Percentiles rank a stretch among this genome's conserved stretches.
Conservation (phyloP, 1,140 invertebrate genomes). For the Hyposmocoma kahamanoa region DNA sequence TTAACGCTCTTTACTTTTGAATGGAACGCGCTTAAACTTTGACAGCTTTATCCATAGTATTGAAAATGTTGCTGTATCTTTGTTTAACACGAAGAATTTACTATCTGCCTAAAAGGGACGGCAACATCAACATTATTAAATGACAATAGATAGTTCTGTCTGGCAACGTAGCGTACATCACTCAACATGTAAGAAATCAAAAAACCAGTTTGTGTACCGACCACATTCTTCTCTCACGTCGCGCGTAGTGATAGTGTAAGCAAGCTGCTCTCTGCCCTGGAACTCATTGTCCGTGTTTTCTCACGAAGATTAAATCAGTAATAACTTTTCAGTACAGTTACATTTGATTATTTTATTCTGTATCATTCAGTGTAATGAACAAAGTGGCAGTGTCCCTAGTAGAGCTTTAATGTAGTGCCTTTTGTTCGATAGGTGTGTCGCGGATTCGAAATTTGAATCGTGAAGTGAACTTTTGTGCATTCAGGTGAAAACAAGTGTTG, state of each 20-base stretch:
- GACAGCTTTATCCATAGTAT: not conserved
- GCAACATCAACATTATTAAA: not conserved
- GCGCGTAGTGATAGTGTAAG: slow-evolving; percentile 28
- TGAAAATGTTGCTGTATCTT: not conserved
- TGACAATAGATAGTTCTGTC: not conserved
- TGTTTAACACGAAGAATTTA: not conserved
- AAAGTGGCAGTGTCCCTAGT: not conserved
- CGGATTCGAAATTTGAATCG: slow-evolving; percentile 48
- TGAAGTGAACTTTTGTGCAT: slow-evolving; percentile 53
- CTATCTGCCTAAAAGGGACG: not conserved
- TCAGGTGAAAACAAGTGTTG: slow-evolving; percentile 49
- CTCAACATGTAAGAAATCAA: slow-evolving; percentile 27
- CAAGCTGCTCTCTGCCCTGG: slow-evolving; percentile 21
- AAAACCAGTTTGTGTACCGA: slow-evolving; percentile 68
- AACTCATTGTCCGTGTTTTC: slow-evolving; percentile 34
- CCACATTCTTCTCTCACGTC: slow-evolving; percentile 34
- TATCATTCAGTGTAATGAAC: not conserved
- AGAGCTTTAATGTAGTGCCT: not conserved
- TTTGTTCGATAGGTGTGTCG: slow-evolving; percentile 39
- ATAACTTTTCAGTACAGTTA: slow-evolving; percentile 12
- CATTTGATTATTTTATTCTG: slow-evolving; percentile 12
- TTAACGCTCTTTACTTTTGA: not conserved
- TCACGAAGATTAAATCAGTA: slow-evolving; percentile 18
- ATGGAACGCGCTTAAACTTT: not conserved
- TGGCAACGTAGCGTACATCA: not conserved